Base-by-base conservation (phyloP, 2,797 vertebrate genomes). In the Danio tinwini region DNA sequence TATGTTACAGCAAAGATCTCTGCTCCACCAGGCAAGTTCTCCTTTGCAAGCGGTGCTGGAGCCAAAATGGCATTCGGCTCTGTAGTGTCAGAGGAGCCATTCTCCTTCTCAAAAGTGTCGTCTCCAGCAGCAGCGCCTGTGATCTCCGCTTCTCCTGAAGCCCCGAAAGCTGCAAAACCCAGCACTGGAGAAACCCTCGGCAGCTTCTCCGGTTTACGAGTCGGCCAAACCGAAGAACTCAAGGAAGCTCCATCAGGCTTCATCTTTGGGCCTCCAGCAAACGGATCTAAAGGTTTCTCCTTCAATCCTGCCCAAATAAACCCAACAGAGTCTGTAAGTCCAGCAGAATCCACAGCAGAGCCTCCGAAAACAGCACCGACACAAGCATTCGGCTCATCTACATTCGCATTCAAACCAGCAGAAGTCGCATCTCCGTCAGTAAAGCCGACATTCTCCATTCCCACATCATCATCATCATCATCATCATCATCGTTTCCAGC, bases 121-220 rank as follows among this genome's bases (percentile, higher is more conserved):
- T 84, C 92, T 37, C 67, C 92, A 11, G 84, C 64, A 39, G 5
- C 71, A 89, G 63, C 45, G 85, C 3, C 49, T 4, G 49, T 72
- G 0, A 64, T 10, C 4, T 89, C 91, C 8, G 85, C 85, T 1
- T 79, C 85, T 55, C 74, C 87, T 74, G 88, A 93, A 16, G 74
- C 89, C 0, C 68, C 89, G 2, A 96, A 94, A 86, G 40, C 0
- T 68, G 89, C 3, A 96, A 94, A 86, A 29, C 74, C 21, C 78
- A 63, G 74, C 5, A 44, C 91, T 50, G 96, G 97, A n/a, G 98
- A 98, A 87, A 98, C 97, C 0, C 92, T 99, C 0, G 97, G 98
- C 9, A 93, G 93, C 80, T 99, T 99, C 79, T 98, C 95, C 0
- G 96, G 95, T 7, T 90, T 99, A 0, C 93, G 96, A 0, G 97